phyloP scores from a whole-genome alignment of 2,888 invertebrate genomes.

The Parnassius mnemosyne region DNA sequence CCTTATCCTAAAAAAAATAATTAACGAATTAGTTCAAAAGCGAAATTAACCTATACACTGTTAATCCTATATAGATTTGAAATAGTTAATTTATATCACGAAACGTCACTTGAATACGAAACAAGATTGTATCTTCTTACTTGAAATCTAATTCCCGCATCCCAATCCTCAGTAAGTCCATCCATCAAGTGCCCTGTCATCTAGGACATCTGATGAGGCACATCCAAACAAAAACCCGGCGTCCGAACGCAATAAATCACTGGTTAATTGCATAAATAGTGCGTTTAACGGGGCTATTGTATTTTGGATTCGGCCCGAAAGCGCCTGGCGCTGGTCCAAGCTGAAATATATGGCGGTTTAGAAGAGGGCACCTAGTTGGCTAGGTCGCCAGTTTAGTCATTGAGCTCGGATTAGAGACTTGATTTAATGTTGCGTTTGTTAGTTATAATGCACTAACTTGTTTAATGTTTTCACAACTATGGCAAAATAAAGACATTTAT shows the following conservation, averaged over 20 bases:
- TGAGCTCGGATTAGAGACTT: slow-evolving; percentile 26
- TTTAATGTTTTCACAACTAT: too few relatives aligned
- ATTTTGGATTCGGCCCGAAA: slow-evolving; percentile 24
- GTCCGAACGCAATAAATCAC: slow-evolving; percentile 30
- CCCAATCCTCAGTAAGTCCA: slow-evolving; percentile 1
- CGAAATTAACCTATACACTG: too few relatives aligned
- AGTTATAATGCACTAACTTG: not conserved
- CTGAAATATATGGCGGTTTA: slow-evolving; percentile 25
- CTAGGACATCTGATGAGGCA: not conserved
- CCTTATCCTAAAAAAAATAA: too few relatives aligned
- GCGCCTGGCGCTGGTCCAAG: slow-evolving; percentile 33
- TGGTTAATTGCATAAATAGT: slow-evolving; percentile 36
- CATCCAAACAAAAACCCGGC: slow-evolving; percentile 18
- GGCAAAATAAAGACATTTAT: too few relatives aligned
- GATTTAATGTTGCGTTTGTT: slow-evolving; percentile 12
- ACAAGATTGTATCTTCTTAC: too few relatives aligned
- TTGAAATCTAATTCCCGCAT: not conserved
- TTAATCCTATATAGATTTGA: too few relatives aligned
- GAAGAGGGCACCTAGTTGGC: slow-evolving; percentile 28
- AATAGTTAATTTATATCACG: too few relatives aligned
- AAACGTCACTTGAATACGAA: too few relatives aligned
- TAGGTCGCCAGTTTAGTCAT: slow-evolving; percentile 26
- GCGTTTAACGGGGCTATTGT: slow-evolving; percentile 29
- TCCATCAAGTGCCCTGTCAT: not conserved
- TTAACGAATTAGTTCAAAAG: too few relatives aligned